phyloP scores from a whole-genome alignment of 2,888 invertebrate genomes.

The Spodoptera exigua region DNA sequence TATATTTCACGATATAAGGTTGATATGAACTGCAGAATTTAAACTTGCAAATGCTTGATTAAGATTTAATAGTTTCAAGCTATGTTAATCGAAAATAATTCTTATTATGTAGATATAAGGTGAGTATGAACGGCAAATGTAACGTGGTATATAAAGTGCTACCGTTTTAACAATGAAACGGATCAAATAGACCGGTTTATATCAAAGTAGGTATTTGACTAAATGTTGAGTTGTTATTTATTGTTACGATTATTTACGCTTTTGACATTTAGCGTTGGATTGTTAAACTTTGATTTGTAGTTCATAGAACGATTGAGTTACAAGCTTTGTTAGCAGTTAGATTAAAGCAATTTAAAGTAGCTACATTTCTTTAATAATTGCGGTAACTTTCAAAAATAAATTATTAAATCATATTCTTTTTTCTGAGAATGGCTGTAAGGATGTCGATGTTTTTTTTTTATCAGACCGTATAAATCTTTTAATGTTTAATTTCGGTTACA shows the following conservation, averaged over 20 bases:
- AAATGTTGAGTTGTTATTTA: constrained; percentile 34
- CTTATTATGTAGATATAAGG: constrained; percentile 5
- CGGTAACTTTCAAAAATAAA: too few species aligned
- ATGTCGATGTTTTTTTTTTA: too few species aligned
- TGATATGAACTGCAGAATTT: not conserved
- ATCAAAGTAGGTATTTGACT: constrained; percentile 32
- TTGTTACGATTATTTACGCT: constrained; percentile 35
- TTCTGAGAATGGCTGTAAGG: too few species aligned
- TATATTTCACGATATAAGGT: not conserved
- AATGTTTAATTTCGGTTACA: too few species aligned
- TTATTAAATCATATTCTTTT: too few species aligned
- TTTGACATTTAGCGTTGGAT: constrained; percentile 32
- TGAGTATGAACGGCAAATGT: not conserved
- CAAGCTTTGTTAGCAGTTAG: constrained; percentile 7
- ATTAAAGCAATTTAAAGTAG: not conserved
- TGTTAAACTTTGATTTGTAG: constrained; percentile 39
- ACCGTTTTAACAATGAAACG: constrained; percentile 20
- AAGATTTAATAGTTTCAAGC: constrained; percentile 8
- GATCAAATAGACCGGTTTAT: constrained; percentile 31
- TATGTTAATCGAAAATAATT: constrained; percentile 5
- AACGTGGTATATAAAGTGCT: constrained; percentile 5
- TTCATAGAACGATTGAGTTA: constrained; percentile 15
- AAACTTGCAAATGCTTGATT: constrained; percentile 10
- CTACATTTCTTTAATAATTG: constrained; percentile 6
- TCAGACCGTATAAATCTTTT: too few species aligned